Evolutionary conservation across 2,888 invertebrate genomes (phyloP), one percentile per base, ranked within the genome.

Genomic region (Pilophorus perplexus): DNA sequence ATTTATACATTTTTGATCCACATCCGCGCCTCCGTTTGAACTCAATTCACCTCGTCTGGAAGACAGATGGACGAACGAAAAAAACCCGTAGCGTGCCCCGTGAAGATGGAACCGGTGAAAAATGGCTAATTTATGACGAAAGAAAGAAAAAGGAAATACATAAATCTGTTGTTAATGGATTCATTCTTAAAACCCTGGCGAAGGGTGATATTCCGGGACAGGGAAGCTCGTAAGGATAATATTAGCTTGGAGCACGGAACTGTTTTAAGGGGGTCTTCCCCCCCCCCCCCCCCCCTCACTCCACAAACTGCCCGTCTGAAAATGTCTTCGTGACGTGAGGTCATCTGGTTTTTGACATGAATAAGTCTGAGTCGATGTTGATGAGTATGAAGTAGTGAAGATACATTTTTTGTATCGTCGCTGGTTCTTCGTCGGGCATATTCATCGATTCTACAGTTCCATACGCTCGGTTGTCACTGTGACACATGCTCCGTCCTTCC

Each of bases 281-380:
- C n/a, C n/a, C n/a, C n/a, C n/a, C n/a, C n/a, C n/a, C n/a, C n/a
- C n/a, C n/a, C n/a, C n/a, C n/a, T n/a, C n/a, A n/a, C n/a, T n/a
- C n/a, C n/a, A n/a, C n/a, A 12, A 23, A 10, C 3, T 4, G 23
- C 12, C n/a, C 46, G 23, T 23, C 23, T 46, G 46, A 46, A 46
- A 46, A 25, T 46, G 46, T 46, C 46, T 46, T 46, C 46, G 46
- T 46, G 46, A 46, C 46, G 23, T 46, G 46, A 46, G 46, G 46
- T 46, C 46, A 46, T 46, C 46, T 46, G 6, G 46, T 46, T 46
- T 23, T 46, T 25, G 6, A 46, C 46, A 46, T 46, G 46, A 46
- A 46, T 46, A 46, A 46, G 23, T 46, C 23, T 12, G 1, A 14
- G 14, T 25, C 23, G 23, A 25, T 46, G 46, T 46, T 23, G 25